A percentile compares a stretch with the other conserved stretches of the same genome.
Evolutionary conservation across 2,888 invertebrate species (phyloP).

Genomic region (Drosophila colorata): DNA sequence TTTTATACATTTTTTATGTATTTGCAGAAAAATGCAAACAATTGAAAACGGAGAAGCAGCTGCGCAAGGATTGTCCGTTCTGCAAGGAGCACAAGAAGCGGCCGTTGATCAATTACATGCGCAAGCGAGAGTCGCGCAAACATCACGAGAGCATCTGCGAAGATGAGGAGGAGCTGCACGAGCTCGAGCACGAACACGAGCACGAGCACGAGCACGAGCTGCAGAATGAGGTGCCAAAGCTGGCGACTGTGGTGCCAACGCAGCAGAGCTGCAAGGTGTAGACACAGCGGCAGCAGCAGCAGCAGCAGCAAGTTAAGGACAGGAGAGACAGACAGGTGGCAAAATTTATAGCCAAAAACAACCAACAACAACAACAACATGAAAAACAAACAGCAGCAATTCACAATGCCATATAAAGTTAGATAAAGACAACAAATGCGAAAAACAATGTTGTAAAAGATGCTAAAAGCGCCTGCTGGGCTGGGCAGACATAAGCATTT

Average conservation of each 20-base stretch:
- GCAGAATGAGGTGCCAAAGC: constrained; percentile 51
- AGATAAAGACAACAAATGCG: constrained; percentile 47
- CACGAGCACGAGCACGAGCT: constrained; percentile 58
- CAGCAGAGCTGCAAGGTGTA: constrained; percentile 74
- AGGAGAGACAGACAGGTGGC: constrained; percentile 46
- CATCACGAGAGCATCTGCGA: constrained; percentile 86
- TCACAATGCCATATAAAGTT: constrained; percentile 62
- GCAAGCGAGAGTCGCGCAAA: constrained; percentile 86
- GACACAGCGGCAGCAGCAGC: constrained; percentile 17
- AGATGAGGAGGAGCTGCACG: constrained; percentile 85
- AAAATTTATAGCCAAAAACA: constrained; percentile 31
- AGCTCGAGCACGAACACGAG: constrained; percentile 81
- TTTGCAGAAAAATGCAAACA: constrained; percentile 82
- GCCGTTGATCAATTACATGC: constrained; percentile 84
- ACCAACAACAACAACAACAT: constrained; percentile 21
- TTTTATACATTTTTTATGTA: not conserved
- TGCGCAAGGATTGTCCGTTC: constrained; percentile 86
- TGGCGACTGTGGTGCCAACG: constrained; percentile 56
- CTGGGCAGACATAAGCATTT: not conserved
- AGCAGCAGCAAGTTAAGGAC: constrained; percentile 16
- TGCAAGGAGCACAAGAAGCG: constrained; percentile 87
- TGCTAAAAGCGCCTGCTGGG: constrained; percentile 33
- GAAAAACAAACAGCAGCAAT: constrained; percentile 40
- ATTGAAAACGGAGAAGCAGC: constrained; percentile 80
- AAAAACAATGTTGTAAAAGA: constrained; percentile 22